Percentiles rank a stretch among this genome's conserved stretches.
phyloP scores from a whole-genome alignment of 2,888 invertebrate genomes.

The Hyposoter dolosus region DNA sequence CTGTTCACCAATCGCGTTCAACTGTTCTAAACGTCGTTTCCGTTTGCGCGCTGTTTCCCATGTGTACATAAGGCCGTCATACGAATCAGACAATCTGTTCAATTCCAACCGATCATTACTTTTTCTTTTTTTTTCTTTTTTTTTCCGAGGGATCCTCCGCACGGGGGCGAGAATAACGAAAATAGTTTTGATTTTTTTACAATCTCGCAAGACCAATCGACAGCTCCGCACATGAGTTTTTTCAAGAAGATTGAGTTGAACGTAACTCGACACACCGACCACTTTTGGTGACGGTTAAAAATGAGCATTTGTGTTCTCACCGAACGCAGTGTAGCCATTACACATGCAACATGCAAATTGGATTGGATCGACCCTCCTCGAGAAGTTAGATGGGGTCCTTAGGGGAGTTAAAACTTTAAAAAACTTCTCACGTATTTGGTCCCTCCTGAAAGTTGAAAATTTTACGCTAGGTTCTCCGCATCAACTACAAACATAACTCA shows the following conservation, averaged over 20 bases:
- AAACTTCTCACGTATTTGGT: conserved; percentile 35
- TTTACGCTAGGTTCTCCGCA: neutral
- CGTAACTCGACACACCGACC: neutral
- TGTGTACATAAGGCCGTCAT: neutral
- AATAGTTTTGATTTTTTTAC: neutral
- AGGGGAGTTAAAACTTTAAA: conserved; percentile 21
- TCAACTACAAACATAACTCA: conserved; percentile 4
- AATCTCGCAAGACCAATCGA: neutral
- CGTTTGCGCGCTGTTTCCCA: conserved; percentile 10
- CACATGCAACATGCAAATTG: conserved; percentile 34
- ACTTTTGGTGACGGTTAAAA: neutral
- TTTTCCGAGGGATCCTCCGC: neutral
- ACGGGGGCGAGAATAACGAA: neutral
- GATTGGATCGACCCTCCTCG: conserved; percentile 20
- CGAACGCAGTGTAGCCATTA: neutral
- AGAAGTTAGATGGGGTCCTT: conserved; percentile 24
- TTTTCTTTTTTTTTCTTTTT: neutral
- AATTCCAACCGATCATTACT: neutral
- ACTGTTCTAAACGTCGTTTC: conserved; percentile 26
- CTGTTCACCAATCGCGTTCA: conserved; percentile 32
- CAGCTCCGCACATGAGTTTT: neutral
- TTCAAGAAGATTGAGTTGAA: neutral
- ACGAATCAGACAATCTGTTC: neutral
- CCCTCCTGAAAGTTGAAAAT: conserved; percentile 14
- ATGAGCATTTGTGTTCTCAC: conserved; percentile 2